Evolutionary conservation across 1,140 invertebrate genomes (phyloP), one percentile per base, ranked within the genome.

Genomic region (Myzus persicae): DNA sequence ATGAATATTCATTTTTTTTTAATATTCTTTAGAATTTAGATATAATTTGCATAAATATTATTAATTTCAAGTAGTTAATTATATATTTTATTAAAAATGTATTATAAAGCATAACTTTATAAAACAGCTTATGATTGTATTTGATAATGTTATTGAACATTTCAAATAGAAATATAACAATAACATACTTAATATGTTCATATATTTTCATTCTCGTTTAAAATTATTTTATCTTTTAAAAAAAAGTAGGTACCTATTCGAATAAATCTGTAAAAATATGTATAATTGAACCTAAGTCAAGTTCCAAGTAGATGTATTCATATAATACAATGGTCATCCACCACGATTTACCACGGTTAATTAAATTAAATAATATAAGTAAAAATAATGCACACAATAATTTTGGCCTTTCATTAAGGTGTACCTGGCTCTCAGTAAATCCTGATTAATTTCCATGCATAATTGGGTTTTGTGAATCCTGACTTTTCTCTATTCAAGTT

Each of bases 381-480:
- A 48, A 90, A 54, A 54, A 90, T 90, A 54, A 90, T 54, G n/a
- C 36, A 40, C 24, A 14, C 88, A 40, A 51, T 90, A 51, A 90
- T 90, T 54, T 59, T 54, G 36, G 48, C n/a, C 88, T 38, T 90
- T 54, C 36, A 46, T 46, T 88, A 48, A 88, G 48, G 88, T 54
- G 88, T 54, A 36, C 20, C 36, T 36, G 26, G 2, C 5, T 54
- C 48, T 14, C 36, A 24, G 87, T 90, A 54, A 90, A 90, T 54
- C 46, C 88, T 90, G 88, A 90, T 90, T 90, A 90, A 90, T 36
- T 36, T 90, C 22, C 36, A 14, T n/a, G 88, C 48, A 54, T 90
- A 90, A 90, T 90, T 90, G 88, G 48, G 88, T 90, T 54, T 90
- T n/a, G 88, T 36, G 22, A 51, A 89, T n/a, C 84, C 42, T 36